phyloP scores from a whole-genome alignment of 2,888 invertebrate genomes.

The Hermaeophaga mercurialis region DNA sequence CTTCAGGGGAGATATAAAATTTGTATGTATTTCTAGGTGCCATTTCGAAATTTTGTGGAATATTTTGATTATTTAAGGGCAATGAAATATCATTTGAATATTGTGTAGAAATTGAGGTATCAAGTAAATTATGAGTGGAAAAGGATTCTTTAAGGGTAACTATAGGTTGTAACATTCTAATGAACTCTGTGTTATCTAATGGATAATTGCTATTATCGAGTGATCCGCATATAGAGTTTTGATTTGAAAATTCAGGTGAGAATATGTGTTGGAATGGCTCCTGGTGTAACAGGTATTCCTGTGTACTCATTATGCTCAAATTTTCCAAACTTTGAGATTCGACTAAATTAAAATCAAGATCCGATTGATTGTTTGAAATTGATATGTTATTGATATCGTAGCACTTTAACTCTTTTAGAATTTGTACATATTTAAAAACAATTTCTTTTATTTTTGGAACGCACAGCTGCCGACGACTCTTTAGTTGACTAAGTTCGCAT shows the following conservation, averaged over 20 bases:
- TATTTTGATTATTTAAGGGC: no score
- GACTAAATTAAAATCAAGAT: not conserved
- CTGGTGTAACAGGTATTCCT: not conserved
- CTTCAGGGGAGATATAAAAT: conserved; percentile 35
- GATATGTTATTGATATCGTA: conserved; percentile 5
- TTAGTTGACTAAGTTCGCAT: conserved; percentile 47
- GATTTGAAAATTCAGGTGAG: not conserved
- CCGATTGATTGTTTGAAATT: not conserved
- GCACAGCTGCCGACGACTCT: conserved; percentile 42
- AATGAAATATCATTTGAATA: not conserved
- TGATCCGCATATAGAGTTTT: not conserved
- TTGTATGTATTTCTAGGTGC: not conserved
- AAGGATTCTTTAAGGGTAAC: not conserved
- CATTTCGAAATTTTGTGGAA: not conserved
- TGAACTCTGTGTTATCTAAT: not conserved
- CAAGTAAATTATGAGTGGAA: not conserved
- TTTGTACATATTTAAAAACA: conserved; percentile 37
- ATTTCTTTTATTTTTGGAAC: conserved; percentile 40
- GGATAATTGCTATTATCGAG: not conserved
- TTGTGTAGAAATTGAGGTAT: not conserved
- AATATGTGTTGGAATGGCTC: not conserved
- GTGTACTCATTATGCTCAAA: not conserved
- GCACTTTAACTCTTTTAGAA: conserved; percentile 29
- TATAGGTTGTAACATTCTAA: not conserved
- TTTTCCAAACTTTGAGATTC: no score